Evolutionary conservation across 2,888 invertebrate genomes (phyloP).

Genomic region (Epistrophe eligans): DNA sequence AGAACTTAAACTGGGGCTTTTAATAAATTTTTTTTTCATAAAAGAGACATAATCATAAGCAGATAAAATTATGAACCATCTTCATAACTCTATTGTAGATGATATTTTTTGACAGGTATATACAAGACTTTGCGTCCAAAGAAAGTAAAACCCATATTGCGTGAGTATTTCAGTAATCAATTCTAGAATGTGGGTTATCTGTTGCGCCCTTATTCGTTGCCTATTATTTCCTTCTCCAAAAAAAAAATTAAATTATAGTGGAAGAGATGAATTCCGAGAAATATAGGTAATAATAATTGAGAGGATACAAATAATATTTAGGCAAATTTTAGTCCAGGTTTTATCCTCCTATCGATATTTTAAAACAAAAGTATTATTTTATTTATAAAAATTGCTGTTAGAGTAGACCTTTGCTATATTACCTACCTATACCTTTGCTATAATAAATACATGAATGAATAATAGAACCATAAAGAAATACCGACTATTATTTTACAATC

Average conservation of each 20-base stretch:
- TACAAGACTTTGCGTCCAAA: background rate
- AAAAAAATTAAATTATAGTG: background rate
- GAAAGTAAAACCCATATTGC: background rate
- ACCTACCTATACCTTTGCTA: no score
- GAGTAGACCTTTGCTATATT: no score
- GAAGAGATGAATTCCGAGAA: background rate
- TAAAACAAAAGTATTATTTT: no score
- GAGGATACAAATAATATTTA: background rate
- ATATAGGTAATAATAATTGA: background rate
- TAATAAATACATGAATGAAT: no score
- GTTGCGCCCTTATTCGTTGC: background rate
- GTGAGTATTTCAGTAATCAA: background rate
- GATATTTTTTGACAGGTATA: background rate
- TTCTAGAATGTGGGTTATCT: background rate
- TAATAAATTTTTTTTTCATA: background rate
- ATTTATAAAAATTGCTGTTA: no score
- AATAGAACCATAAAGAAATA: background rate
- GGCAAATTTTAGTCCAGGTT: no score
- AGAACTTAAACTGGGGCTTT: constrained; percentile 1
- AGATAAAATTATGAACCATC: constrained; percentile 4
- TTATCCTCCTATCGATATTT: no score
- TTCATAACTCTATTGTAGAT: background rate
- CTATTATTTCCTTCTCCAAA: no score
- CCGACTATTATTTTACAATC: background rate
- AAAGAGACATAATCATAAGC: background rate